phyloP scores from a whole-genome alignment of 2,113 vertebrate genomes.

The Colinus virginianus region DNA sequence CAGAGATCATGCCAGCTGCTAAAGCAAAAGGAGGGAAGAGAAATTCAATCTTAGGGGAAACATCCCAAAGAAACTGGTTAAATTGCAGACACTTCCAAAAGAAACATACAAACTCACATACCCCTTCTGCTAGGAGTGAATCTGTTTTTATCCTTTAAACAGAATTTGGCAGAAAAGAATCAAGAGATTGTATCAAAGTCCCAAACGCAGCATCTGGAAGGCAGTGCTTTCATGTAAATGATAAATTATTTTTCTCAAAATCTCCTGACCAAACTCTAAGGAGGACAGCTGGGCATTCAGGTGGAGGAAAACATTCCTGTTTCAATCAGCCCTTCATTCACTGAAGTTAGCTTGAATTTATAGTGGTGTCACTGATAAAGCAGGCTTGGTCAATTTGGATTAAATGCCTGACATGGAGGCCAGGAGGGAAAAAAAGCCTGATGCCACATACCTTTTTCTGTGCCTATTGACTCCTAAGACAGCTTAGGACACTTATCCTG shows the following conservation, averaged over 20 bases:
- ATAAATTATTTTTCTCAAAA: not conserved
- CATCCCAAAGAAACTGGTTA: conserved; percentile 46
- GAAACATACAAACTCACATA: conserved; percentile 12
- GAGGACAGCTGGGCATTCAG: conserved; percentile 25
- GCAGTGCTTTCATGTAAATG: not conserved
- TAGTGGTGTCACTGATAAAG: not conserved
- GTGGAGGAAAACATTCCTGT: not conserved
- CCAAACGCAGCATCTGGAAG: not conserved
- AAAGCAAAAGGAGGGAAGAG: conserved; percentile 22
- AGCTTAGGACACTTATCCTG: not conserved
- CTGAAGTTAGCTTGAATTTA: not conserved
- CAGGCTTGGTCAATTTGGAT: not conserved
- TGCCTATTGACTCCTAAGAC: not conserved
- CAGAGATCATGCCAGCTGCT: not conserved
- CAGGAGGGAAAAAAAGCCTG: not conserved
- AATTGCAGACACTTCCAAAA: conserved; percentile 26
- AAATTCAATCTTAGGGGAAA: conserved; percentile 28
- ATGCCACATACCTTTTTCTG: not conserved
- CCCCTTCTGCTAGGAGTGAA: not conserved
- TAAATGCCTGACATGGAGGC: not conserved
- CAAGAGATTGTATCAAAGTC: conserved; percentile 1
- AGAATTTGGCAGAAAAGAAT: conserved; percentile 21
- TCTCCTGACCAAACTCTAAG: conserved; percentile 6
- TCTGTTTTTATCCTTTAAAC: conserved; percentile 41
- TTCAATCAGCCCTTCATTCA: not conserved